Base-by-base conservation (phyloP, 2,797 vertebrate genomes). In the Pitangus sulphuratus region DNA sequence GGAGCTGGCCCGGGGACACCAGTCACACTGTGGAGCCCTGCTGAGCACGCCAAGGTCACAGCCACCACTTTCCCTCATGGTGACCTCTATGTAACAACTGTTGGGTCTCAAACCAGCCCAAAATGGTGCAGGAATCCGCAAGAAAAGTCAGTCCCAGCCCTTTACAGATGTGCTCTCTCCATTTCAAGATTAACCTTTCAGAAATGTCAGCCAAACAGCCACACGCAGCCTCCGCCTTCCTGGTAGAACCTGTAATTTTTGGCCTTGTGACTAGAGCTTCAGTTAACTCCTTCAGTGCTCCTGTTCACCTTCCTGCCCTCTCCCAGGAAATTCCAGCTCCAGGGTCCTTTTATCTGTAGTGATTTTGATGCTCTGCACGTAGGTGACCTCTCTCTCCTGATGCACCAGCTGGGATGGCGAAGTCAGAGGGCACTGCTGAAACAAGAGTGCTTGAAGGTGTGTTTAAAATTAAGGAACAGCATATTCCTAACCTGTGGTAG, bases 191-290 rank as follows among this genome's bases (percentile, higher is more conserved):
- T 95, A 89, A 94, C 92, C 95, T 96, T 95, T 96, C 90, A 87
- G 60, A 95, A 97, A 93, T 92, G 94, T 91, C 95, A 94, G 89
- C 86, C 90, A 74, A 94, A 70, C 71, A 92, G 88, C n/a, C 72
- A 50, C 79, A 71, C 0, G 4, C 65, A 89, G 71, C 30, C 12
- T 16, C 70, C 4, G 45, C 86, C 70, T 92, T 62, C 35, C 76
- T 50, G 17, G 4, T 37, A 78, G 60, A 93, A 87, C 75, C 45
- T 85, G 57, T 42, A 74, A 78, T 87, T 84, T 80, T 92, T 0
- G 1, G 68, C 39, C 62, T 61, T 83, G 78, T 81, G 85, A 88
- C 85, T 85, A 45, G 12, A 87, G 65, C 72, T 89, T 60, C 60
- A 74, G 51, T 96, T 96, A 96, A 96, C 95, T 89, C 76, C 71